Percentiles rank a stretch among this genome's conserved stretches.
Conservation (phyloP, 2,797 vertebrate species). For the Hypotaenidia philippensis region DNA sequence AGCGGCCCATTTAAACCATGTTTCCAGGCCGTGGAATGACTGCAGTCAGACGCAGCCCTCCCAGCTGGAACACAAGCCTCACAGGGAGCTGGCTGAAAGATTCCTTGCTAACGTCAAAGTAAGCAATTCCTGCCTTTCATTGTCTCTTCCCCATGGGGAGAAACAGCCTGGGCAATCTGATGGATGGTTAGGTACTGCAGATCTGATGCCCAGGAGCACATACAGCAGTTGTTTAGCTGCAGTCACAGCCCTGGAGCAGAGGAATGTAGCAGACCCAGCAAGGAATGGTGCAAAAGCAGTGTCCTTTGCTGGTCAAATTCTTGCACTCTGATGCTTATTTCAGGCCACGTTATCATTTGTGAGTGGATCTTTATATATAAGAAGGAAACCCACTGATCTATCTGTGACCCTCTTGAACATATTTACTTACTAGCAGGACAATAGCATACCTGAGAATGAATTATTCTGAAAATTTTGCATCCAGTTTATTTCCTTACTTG, state of each 20-base stretch:
- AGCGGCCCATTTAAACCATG: neutral
- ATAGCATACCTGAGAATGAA: neutral
- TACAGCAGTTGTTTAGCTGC: neutral
- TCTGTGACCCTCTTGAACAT: neutral
- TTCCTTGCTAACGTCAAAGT: neutral
- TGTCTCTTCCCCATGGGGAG: neutral
- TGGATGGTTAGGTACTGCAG: neutral
- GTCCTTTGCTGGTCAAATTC: neutral
- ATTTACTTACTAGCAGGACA: neutral
- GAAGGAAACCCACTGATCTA: neutral
- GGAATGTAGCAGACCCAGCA: fast-evolving
- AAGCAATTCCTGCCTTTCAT: neutral
- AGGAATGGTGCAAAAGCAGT: neutral
- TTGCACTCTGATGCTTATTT: neutral
- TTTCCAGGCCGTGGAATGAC: neutral
- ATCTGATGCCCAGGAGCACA: neutral
- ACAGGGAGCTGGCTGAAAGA: neutral
- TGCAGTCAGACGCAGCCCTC: neutral
- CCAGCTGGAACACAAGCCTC: neutral
- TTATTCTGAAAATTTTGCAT: neutral
- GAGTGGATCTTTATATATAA: neutral
- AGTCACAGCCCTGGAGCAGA: neutral
- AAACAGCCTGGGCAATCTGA: neutral
- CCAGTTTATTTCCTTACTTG: neutral
- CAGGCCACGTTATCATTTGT: neutral